Conservation (phyloP, 2,113 vertebrate genomes). For the Hyaena hyaena region DNA sequence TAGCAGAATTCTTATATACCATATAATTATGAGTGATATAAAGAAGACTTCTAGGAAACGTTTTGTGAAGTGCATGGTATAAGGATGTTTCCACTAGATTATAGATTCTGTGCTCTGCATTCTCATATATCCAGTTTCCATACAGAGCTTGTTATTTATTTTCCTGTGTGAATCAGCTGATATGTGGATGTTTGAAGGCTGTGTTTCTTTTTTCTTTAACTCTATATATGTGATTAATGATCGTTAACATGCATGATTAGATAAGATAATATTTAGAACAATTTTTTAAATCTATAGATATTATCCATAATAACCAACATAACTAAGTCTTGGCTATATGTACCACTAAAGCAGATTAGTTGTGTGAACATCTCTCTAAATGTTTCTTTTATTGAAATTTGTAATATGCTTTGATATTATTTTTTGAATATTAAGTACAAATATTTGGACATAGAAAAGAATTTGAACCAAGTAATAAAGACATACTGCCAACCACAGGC, state of each 20-base stretch:
- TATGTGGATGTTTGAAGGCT: slow-evolving; percentile 57
- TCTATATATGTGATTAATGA: slow-evolving; percentile 55
- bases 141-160: slow-evolving; percentile 67
- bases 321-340: neutral
- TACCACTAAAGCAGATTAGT: neutral
- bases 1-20: neutral
- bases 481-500: neutral
- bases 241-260: slow-evolving; percentile 62
- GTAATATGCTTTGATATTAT: neutral
- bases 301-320: neutral
- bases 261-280: neutral
- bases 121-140: slow-evolving; percentile 58
- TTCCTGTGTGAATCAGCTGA: slow-evolving; percentile 69
- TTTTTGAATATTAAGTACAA: neutral
- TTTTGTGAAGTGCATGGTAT: neutral
- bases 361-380: neutral
- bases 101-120: neutral
- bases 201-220: slow-evolving; percentile 63
- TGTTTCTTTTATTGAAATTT: neutral
- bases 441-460: neutral
- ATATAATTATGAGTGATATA: slow-evolving; percentile 7
- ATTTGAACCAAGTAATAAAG: neutral
- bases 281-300: neutral
- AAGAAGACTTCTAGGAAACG: neutral
- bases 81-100: slow-evolving; percentile 16